A percentile compares a stretch with the other conserved stretches of the same genome.
phyloP scores from a whole-genome alignment of 1,140 invertebrate genomes.

The Linepithema humile region DNA sequence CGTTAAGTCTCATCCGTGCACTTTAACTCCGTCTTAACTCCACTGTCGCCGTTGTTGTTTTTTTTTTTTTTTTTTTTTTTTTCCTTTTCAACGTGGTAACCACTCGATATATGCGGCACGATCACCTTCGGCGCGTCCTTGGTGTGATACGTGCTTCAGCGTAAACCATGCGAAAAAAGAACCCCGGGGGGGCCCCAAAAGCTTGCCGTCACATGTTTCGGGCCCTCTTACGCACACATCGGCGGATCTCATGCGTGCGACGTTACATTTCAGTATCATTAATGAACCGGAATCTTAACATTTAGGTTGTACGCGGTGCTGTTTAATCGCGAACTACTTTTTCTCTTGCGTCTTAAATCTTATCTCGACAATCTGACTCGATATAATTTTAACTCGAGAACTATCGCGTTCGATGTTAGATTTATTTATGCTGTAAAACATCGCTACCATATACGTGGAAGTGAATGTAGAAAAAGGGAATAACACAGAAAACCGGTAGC shows the following conservation, averaged over 20 bases:
- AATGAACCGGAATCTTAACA: constrained; percentile 68
- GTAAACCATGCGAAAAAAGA: constrained; percentile 26
- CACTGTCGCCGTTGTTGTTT: constrained; percentile 20
- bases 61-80: constrained; percentile 24
- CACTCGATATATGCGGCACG: constrained; percentile 61
- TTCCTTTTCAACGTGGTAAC: constrained; percentile 9
- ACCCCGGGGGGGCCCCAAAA: too few species aligned
- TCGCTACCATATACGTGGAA: not conserved
- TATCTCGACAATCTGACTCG: too few species aligned
- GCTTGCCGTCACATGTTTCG: constrained; percentile 74
- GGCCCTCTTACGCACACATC: constrained; percentile 47
- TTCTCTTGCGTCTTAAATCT: not conserved
- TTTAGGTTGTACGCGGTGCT: constrained; percentile 41
- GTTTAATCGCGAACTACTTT: not conserved
- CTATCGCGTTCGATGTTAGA: too few species aligned
- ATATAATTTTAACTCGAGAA: too few species aligned
- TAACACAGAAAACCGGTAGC: too few species aligned
- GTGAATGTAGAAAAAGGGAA: not conserved
- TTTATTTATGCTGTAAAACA: too few species aligned
- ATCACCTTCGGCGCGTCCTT: constrained; percentile 66
- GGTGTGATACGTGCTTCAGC: constrained; percentile 68
- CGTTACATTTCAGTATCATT: constrained; percentile 75
- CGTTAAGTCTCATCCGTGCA: constrained; percentile 45
- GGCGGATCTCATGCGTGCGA: constrained; percentile 21
- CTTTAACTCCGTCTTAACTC: not conserved